These are phyloP conservation scores for Pherbina coryleti DNA, from an alignment of 2,888 invertebrate genomes.

Conservation along the genomic window DNA sequence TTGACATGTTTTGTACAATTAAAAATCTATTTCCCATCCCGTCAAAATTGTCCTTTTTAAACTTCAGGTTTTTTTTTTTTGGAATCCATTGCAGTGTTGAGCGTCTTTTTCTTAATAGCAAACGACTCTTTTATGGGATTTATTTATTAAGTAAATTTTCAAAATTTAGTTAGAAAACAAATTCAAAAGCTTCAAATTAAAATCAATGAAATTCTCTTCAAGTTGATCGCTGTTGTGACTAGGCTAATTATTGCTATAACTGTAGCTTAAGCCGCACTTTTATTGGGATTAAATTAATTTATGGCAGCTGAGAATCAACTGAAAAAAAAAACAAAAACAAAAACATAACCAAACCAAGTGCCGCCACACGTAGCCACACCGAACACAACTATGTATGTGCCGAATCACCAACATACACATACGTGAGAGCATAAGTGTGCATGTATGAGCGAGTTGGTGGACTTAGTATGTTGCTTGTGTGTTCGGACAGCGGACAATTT, in stretches of 20 bases:
- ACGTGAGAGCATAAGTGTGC: slow-evolving; percentile 19
- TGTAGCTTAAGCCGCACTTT: slow-evolving; percentile 27
- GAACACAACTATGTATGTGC: background rate
- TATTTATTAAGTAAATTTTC: too few species aligned
- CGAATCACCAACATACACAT: background rate
- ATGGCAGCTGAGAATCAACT: slow-evolving; percentile 24
- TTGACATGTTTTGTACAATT: too few species aligned
- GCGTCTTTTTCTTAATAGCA: too few species aligned
- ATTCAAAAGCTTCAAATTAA: too few species aligned
- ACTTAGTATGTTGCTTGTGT: slow-evolving; percentile 20
- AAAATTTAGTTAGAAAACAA: too few species aligned
- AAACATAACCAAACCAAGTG: background rate
- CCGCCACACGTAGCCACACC: background rate
- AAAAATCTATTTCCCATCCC: too few species aligned
- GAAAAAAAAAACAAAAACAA: background rate
- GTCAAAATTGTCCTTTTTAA: too few species aligned
- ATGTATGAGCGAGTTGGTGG: slow-evolving; percentile 34
- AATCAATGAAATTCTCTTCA: too few species aligned
- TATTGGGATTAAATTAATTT: slow-evolving; percentile 47
- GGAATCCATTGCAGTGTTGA: too few species aligned
- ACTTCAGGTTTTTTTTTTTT: too few species aligned
- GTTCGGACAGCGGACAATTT: slow-evolving; percentile 51
- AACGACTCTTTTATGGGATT: too few species aligned
- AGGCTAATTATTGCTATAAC: slow-evolving; percentile 13
- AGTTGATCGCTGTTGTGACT: background rate